Evolutionary conservation across 64 coral and sea anemone genomes (phyloP), one percentile per base, ranked within the genome.

Genomic region (Cladopsammia gracilis): DNA sequence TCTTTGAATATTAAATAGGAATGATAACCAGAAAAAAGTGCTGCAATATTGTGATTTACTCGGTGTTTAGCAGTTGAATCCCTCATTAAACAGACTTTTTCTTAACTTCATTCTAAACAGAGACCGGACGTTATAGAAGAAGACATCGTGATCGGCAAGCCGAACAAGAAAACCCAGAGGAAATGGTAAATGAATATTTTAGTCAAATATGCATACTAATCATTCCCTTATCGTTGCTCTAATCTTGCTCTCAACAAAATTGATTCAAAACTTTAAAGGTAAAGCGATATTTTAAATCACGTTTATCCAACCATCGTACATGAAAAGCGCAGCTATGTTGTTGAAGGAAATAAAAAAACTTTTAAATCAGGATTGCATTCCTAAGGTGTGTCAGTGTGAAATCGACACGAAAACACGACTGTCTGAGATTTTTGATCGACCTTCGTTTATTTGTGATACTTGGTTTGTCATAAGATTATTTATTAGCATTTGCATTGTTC

Each of bases 141-240:
- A 66, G 80, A n/a, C 8, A 62, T 65, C 60, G 80, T 1, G 80
- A 84, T 48, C 60, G 62, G 4, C 45, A 7, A 18, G 62, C 62
- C 12, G 80, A 80, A 14, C 77, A 80, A 80, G 77, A 80, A 6
- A 62, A 4, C 24, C 16, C 57, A 0, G 77, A 80, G 77, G 77
- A 80, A 62, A 80, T 80, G 77, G 77, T 80, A 60, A 61, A 60
- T 75, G 34, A 75, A 49, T 75, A 49, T 49, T 75, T 75, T 20
- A 75, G n/a, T 58, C 22, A 78, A 80, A 44, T 61, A 80, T 80
- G 77, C 77, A 80, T 80, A 26, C 25, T 62, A 42, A 20, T 19
- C 24, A 80, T 62, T 80, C 54, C 24, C 12, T 19, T 15, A 61
- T 62, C 15, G 25, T 43, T 44, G 54, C 9, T 15, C 23, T 14